Conservation (phyloP, 2,888 invertebrate species). For the Arrhopalites spinosus region DNA sequence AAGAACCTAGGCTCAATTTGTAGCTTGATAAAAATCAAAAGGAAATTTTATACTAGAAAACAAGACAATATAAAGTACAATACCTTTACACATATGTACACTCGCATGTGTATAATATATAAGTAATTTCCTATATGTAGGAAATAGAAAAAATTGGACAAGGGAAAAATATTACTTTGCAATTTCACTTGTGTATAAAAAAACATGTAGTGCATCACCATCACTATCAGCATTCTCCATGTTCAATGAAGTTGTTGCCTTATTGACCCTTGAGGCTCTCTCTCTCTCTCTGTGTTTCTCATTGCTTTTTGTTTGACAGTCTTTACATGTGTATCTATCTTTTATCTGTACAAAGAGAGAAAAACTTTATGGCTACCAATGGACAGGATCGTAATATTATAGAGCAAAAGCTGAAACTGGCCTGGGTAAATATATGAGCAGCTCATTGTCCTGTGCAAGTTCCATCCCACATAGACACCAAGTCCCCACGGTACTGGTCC, state of each 20-base stretch:
- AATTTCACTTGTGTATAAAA: too few species aligned
- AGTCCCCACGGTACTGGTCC: too few species aligned
- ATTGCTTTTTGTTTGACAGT: neutral
- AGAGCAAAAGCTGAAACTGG: neutral
- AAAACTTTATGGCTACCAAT: neutral
- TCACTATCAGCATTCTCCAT: neutral
- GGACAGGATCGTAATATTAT: neutral
- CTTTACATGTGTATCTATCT: neutral
- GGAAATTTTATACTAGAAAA: neutral
- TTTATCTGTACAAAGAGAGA: neutral
- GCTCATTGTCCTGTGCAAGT: too few species aligned
- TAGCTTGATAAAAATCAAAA: conserved; percentile 29
- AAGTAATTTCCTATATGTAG: neutral
- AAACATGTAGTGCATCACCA: too few species aligned
- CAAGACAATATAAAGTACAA: neutral
- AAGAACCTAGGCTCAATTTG: conserved; percentile 39
- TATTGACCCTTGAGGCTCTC: conserved; percentile 27
- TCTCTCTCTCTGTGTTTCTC: conserved; percentile 9
- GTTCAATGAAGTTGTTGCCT: conserved; percentile 18
- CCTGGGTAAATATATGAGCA: neutral
- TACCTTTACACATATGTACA: neutral
- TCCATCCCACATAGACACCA: too few species aligned
- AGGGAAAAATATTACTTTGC: conserved; percentile 15
- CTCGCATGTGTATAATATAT: neutral
- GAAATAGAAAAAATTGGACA: neutral